These are phyloP conservation scores for Myopa tessellatipennis DNA, from an alignment of 2,888 invertebrate genomes.

Conservation along the genomic window DNA sequence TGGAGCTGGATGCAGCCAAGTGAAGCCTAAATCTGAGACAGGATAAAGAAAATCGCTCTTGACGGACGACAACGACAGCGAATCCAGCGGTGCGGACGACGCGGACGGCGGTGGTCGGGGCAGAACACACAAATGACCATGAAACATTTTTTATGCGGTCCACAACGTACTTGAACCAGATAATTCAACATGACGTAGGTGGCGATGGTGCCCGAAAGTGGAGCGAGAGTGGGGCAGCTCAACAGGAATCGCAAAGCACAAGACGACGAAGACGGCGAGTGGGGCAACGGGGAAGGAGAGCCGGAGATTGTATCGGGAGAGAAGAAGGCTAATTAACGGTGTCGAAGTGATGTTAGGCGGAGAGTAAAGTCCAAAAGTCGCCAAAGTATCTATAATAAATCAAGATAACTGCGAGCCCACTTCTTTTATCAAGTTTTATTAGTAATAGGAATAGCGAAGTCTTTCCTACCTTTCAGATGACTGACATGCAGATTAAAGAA, in stretches of 20 bases:
- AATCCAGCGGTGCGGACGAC: background rate
- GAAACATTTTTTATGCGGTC: conserved; percentile 54
- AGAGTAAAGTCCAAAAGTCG: too few species aligned
- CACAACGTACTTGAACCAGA: conserved; percentile 65
- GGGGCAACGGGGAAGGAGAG: background rate
- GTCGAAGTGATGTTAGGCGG: too few species aligned
- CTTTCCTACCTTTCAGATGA: too few species aligned
- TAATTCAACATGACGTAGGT: conserved; percentile 45
- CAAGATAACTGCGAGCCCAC: too few species aligned
- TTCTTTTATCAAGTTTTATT: too few species aligned
- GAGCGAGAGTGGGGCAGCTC: background rate
- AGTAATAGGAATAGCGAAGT: too few species aligned
- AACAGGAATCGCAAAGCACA: background rate
- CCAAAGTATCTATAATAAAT: too few species aligned
- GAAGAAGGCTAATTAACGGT: background rate
- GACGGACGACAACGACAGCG: conserved; percentile 22
- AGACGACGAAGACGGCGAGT: background rate
- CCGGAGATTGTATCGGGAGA: background rate
- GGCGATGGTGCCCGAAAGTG: conserved; percentile 12
- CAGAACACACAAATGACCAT: conserved; percentile 62
- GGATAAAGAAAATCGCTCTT: conserved; percentile 36
- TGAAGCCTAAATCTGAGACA: conserved; percentile 19
- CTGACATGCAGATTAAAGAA: too few species aligned
- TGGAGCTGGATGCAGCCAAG: conserved; percentile 16
- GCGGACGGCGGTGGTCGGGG: background rate